Evolutionary conservation across 2,797 vertebrate species (phyloP).

Genomic region (Molossus molossus): DNA sequence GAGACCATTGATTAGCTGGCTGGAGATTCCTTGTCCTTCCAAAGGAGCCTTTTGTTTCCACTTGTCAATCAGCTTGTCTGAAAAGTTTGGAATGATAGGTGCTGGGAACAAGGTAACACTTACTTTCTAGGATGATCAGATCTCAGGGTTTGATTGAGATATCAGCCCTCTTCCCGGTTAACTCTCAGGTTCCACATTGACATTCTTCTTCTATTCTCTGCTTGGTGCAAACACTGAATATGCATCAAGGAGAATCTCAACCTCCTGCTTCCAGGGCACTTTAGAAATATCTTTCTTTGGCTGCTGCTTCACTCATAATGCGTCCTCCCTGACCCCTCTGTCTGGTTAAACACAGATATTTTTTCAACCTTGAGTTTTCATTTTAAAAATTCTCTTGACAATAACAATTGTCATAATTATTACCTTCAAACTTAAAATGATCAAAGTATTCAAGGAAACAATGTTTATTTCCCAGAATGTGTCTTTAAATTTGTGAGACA

Average conservation of each 20-base stretch:
- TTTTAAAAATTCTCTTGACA: conserved; percentile 58
- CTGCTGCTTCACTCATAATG: conserved; percentile 55
- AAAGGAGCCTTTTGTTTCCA: background rate
- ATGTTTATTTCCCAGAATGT: conserved; percentile 80
- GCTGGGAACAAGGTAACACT: background rate
- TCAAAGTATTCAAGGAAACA: conserved; percentile 71
- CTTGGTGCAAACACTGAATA: background rate
- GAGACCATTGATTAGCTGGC: background rate
- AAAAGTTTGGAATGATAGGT: background rate
- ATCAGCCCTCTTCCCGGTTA: background rate
- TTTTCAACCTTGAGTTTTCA: conserved; percentile 58
- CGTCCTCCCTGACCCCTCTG: background rate
- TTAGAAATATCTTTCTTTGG: conserved; percentile 32
- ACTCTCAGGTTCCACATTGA: background rate
- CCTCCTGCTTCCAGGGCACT: conserved; percentile 12
- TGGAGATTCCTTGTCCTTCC: background rate
- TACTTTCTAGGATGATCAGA: background rate
- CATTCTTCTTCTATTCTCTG: background rate
- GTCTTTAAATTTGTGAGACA: conserved; percentile 72
- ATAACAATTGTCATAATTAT: conserved; percentile 22
- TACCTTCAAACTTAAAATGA: conserved; percentile 81
- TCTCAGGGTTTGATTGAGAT: background rate
- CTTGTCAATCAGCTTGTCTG: background rate
- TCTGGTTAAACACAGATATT: conserved; percentile 64
- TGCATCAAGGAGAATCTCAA: background rate